A percentile compares a stretch with the other conserved stretches of the same genome.
These are phyloP conservation scores for Tragulus kanchil DNA, from an alignment of 2,113 vertebrate genomes.

Conservation along the genomic window DNA sequence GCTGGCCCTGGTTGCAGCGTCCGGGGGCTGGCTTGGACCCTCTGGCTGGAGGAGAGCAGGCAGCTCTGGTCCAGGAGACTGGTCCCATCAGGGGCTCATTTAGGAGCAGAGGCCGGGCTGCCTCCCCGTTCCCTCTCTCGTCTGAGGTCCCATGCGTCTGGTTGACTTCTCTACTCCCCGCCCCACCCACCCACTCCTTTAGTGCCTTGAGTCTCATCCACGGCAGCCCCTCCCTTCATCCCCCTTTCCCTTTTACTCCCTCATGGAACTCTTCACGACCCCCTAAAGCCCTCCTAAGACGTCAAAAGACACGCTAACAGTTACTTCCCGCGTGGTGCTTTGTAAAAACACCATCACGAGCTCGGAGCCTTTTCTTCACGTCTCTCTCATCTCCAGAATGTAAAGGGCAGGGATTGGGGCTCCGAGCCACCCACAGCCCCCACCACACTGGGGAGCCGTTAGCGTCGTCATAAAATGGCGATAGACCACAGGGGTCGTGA, in stretches of 20 bases:
- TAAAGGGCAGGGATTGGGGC: neutral
- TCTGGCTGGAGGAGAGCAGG: neutral
- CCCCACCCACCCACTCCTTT: neutral
- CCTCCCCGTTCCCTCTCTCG: neutral
- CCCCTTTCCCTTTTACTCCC: neutral
- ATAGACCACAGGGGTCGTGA: neutral
- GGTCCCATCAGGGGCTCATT: neutral
- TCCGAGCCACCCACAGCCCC: neutral
- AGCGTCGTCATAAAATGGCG: neutral
- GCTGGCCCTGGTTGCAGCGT: neutral
- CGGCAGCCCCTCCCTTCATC: neutral
- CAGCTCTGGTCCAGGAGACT: neutral
- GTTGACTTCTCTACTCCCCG: neutral
- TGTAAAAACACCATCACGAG: neutral
- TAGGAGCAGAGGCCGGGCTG: neutral
- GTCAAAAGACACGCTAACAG: neutral
- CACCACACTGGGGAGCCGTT: neutral
- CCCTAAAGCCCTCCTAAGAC: neutral
- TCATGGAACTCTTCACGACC: neutral
- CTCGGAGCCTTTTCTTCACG: neutral
- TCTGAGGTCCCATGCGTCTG: neutral
- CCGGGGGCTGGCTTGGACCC: neutral
- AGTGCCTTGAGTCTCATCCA: constrained; percentile 72
- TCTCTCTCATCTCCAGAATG: neutral
- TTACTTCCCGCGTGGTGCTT: constrained; percentile 58